phyloP scores from a whole-genome alignment of 2,113 vertebrate genomes.

The Misgurnus mizolepis region DNA sequence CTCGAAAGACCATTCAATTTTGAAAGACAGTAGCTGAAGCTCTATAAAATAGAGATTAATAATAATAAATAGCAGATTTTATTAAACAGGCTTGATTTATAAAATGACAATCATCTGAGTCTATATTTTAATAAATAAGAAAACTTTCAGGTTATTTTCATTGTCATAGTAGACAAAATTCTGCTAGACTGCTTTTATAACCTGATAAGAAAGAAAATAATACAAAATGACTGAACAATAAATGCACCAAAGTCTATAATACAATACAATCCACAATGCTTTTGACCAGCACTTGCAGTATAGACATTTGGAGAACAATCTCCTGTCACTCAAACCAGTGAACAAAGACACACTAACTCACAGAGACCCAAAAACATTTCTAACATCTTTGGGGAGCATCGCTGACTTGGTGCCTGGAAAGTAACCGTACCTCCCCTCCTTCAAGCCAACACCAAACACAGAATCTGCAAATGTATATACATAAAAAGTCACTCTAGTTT shows the following conservation, averaged over 20 bases:
- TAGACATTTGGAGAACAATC: neutral
- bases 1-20: neutral
- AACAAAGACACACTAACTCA: constrained; percentile 4
- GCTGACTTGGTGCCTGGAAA: constrained; percentile 15
- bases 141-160: neutral
- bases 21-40: neutral
- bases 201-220: neutral
- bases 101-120: neutral
- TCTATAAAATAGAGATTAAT: neutral
- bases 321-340: neutral
- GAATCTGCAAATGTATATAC: constrained; percentile 8
- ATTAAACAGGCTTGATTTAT: neutral
- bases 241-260: neutral
- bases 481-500: constrained; percentile 21
- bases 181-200: neutral
- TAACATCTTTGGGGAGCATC: constrained; percentile 2
- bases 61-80: neutral
- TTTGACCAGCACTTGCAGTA: neutral
- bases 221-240: neutral
- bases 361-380: neutral
- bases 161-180: neutral
- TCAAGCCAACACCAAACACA: neutral
- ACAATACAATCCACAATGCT: neutral
- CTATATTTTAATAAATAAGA: neutral
- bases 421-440: neutral